These are phyloP conservation scores for Ictidomys tridecemlineatus DNA, from an alignment of 2,113 vertebrate species.

Conservation along the genomic window DNA sequence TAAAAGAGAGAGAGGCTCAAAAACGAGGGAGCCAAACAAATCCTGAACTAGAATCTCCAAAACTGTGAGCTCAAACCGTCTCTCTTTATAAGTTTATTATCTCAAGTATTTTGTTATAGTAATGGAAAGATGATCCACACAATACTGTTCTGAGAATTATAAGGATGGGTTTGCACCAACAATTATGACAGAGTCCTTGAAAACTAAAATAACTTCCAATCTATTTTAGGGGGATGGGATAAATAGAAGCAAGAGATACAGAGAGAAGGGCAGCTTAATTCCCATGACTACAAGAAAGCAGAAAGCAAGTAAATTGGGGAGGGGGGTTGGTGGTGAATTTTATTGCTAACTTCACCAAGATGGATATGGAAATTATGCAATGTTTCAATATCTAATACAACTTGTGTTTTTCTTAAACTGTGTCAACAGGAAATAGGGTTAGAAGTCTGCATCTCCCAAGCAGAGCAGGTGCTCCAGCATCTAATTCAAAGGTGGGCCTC, in stretches of 20 bases:
- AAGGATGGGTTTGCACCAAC: background rate
- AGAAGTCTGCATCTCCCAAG: background rate
- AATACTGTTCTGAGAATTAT: background rate
- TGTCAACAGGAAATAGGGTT: background rate
- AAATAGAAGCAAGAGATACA: background rate
- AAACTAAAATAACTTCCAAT: background rate
- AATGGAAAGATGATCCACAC: background rate
- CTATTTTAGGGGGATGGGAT: background rate
- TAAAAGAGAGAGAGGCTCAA: too few species aligned
- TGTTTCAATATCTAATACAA: background rate
- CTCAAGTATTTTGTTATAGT: too few species aligned
- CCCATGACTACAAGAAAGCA: background rate
- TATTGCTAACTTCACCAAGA: background rate
- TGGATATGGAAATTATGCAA: background rate
- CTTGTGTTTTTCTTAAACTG: background rate
- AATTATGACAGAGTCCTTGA: background rate
- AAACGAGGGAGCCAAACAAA: too few species aligned
- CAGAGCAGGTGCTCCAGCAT: background rate
- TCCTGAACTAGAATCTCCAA: background rate
- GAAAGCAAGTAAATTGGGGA: background rate
- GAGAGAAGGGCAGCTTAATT: background rate
- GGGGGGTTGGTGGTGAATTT: background rate
- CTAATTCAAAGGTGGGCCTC: background rate
- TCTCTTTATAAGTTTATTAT: background rate
- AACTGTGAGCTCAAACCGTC: background rate